phyloP scores from a whole-genome alignment of 2,888 invertebrate genomes.

The Netelia fuscicornis region DNA sequence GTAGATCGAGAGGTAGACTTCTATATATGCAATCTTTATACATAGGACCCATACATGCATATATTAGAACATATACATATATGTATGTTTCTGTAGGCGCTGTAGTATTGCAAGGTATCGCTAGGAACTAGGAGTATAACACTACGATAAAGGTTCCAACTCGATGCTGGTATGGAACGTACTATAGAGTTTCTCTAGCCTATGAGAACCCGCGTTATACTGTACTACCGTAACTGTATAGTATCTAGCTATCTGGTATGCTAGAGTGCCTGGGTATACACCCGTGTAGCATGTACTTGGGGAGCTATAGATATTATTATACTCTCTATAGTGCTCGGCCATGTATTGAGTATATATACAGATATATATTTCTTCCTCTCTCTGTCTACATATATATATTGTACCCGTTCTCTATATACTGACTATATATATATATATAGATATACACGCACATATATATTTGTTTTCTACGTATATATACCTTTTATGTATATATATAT shows the following conservation, averaged over 20 bases:
- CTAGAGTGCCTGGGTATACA: not conserved
- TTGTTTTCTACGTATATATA: not conserved
- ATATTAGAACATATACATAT: slow-evolving; percentile 17
- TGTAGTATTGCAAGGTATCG: not conserved
- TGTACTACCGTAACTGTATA: not conserved
- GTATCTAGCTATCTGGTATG: not conserved
- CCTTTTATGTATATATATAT: not conserved
- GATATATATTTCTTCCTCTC: not conserved
- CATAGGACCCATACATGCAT: slow-evolving; percentile 11
- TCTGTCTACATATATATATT: slow-evolving; percentile 30
- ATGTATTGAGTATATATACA: not conserved
- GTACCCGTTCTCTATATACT: too few species aligned
- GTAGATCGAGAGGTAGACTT: slow-evolving; percentile 6
- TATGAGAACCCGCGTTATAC: not conserved
- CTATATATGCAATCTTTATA: not conserved
- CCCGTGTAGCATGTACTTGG: not conserved
- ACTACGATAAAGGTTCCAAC: slow-evolving; percentile 9
- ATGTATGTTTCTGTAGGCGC: not conserved
- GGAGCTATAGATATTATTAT: not conserved
- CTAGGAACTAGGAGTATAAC: slow-evolving; percentile 5
- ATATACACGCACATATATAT: not conserved
- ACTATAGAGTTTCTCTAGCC: slow-evolving; percentile 16
- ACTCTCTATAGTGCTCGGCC: not conserved
- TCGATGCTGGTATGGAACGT: slow-evolving; percentile 9
- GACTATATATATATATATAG: not conserved